Evolutionary conservation across 2,888 invertebrate genomes (phyloP).

Genomic region (Cybosia mesomella): DNA sequence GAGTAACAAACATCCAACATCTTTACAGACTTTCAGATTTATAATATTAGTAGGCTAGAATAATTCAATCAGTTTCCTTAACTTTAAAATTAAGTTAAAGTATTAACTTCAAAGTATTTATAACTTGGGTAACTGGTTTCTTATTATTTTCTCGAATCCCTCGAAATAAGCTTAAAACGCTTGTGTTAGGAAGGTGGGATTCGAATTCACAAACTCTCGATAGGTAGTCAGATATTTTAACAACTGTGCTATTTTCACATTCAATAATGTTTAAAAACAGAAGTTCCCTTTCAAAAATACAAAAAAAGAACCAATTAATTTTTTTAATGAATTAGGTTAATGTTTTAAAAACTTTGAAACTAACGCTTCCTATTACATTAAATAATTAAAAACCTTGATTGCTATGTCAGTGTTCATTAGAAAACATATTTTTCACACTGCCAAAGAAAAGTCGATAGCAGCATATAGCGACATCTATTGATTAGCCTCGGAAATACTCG

Average conservation of each 20-base stretch:
- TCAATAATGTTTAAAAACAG: not conserved
- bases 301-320: not conserved
- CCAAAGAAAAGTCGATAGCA: conserved; percentile 48
- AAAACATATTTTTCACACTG: conserved; percentile 27
- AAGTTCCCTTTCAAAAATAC: not conserved
- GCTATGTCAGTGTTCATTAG: conserved; percentile 24
- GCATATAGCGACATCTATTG: conserved; percentile 69
- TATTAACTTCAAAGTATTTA: too few relatives aligned
- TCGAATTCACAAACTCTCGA: not conserved
- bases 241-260: not conserved
- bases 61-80: too few relatives aligned
- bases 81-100: too few relatives aligned
- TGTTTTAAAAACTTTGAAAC: not conserved
- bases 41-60: too few relatives aligned
- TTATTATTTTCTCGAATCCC: not conserved
- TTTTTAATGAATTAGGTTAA: not conserved
- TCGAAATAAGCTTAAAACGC: not conserved
- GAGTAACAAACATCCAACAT: too few relatives aligned
- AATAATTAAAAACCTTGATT: conserved; percentile 34
- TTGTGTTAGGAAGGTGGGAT: not conserved
- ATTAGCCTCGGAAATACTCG: conserved; percentile 40
- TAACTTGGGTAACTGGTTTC: not conserved
- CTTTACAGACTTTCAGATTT: too few relatives aligned
- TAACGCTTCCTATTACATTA: conserved; percentile 26
- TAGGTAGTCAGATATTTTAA: too few relatives aligned